Conservation (phyloP, 2,113 vertebrate genomes). For the Odontesthes bonariensis region DNA sequence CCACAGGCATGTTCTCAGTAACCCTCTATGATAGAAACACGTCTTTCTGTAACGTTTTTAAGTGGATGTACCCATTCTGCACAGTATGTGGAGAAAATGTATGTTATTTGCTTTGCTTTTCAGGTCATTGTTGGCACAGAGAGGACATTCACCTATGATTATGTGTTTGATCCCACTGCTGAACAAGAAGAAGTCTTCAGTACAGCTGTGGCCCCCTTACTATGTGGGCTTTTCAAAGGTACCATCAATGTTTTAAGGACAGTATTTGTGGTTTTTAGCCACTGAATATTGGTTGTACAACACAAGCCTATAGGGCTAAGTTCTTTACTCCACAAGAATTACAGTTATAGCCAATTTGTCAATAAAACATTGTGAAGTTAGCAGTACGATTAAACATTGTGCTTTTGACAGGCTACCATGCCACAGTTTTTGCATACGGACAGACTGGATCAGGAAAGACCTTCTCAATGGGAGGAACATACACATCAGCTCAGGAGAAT, state of each 20-base stretch:
- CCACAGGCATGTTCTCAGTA: constrained; percentile 85
- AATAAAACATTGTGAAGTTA: too few relatives aligned
- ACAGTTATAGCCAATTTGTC: neutral
- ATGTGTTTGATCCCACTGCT: constrained; percentile 90
- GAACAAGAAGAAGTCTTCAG: constrained; percentile 97
- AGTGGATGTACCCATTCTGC: neutral
- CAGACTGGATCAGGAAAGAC: constrained; percentile 98
- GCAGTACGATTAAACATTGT: too few relatives aligned
- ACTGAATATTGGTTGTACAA: neutral
- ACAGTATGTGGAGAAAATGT: neutral
- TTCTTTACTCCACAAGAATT: neutral
- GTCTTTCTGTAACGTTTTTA: neutral
- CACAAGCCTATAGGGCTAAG: too few relatives aligned
- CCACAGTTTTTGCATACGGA: constrained; percentile 94
- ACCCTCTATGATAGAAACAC: neutral
- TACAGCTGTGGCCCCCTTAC: constrained; percentile 85
- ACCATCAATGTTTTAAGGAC: neutral
- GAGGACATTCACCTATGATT: constrained; percentile 95
- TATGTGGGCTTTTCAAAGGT: constrained; percentile 95
- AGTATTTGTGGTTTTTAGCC: neutral
- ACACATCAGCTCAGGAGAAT: constrained; percentile 89
- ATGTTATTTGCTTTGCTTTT: neutral
- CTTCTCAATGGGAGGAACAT: constrained; percentile 95
- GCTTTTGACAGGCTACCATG: constrained; percentile 88
- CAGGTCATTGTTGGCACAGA: constrained; percentile 93